Evolutionary conservation across 2,797 vertebrate species (phyloP).

Genomic region (Mormyrops attenuatus): DNA sequence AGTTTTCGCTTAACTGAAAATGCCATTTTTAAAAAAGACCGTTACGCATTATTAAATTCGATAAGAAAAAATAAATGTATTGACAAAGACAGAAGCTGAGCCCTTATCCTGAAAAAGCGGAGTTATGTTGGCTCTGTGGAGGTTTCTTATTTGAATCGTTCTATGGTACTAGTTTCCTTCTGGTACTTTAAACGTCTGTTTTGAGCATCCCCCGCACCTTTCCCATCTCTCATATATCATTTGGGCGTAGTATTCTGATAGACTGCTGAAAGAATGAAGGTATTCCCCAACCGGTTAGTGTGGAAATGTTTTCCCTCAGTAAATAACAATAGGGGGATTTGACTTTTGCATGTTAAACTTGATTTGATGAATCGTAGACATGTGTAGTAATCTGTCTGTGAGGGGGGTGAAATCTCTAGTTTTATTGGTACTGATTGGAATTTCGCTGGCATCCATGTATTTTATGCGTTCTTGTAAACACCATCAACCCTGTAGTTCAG

Average conservation of each 20-base stretch:
- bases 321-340: background rate
- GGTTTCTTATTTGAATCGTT: conserved; percentile 40
- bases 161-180: conserved; percentile 39
- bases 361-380: background rate
- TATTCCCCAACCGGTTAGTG: background rate
- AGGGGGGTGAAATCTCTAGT: background rate
- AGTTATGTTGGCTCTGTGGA: conserved; percentile 32
- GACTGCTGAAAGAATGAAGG: conserved; percentile 22
- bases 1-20: conserved; percentile 20
- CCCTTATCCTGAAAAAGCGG: conserved; percentile 27
- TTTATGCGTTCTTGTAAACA: background rate
- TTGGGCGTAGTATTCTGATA: conserved; percentile 39
- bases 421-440: background rate
- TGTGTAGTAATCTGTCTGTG: background rate
- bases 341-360: background rate
- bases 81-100: conserved; percentile 9
- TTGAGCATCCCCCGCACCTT: conserved; percentile 19
- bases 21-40: background rate
- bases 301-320: background rate
- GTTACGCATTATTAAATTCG: conserved; percentile 23
- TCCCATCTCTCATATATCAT: conserved; percentile 26
- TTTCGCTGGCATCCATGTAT: background rate
- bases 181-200: conserved; percentile 36
- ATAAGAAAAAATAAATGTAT: conserved; percentile 11
- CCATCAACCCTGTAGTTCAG: background rate